Conservation (phyloP, 2,888 invertebrate species). For the Luffia ferchaultella region DNA sequence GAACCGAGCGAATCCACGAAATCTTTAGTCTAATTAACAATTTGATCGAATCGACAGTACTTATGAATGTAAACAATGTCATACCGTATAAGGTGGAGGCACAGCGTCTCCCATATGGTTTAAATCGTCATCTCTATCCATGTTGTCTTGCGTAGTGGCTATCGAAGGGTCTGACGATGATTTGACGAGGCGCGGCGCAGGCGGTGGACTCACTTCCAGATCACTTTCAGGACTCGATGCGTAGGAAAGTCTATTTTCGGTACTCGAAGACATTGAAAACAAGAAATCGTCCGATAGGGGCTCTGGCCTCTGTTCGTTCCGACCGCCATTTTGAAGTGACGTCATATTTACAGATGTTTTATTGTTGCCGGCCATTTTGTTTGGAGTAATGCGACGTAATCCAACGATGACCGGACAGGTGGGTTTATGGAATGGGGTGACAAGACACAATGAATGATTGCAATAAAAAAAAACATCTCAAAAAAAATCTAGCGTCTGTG, state of each 20-base stretch:
- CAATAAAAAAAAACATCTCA: conserved; percentile 24
- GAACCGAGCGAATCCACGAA: no score
- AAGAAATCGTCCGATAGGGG: conserved; percentile 98
- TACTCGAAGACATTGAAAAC: conserved; percentile 93
- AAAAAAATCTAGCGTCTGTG: neutral
- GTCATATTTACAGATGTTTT: conserved; percentile 14
- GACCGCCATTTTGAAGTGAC: neutral
- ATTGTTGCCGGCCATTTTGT: conserved; percentile 37
- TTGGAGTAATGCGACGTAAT: conserved; percentile 26
- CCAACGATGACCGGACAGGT: conserved; percentile 32
- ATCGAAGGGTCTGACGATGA: conserved; percentile 95
- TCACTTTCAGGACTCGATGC: conserved; percentile 97
- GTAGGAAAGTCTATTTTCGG: conserved; percentile 86
- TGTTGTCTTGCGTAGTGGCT: conserved; percentile 90
- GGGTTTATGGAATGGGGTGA: conserved; percentile 63
- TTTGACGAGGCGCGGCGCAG: conserved; percentile 78
- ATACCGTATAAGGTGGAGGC: conserved; percentile 89
- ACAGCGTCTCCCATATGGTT: conserved; percentile 69
- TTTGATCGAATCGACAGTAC: no score
- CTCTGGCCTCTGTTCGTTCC: conserved; percentile 84
- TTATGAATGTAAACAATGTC: no score
- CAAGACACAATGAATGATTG: conserved; percentile 63
- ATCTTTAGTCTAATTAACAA: no score
- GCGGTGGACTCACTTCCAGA: conserved; percentile 80
- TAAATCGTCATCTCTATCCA: conserved; percentile 69